Base-by-base conservation (phyloP, 2,888 invertebrate species). In the Hypercompe scribonia region DNA sequence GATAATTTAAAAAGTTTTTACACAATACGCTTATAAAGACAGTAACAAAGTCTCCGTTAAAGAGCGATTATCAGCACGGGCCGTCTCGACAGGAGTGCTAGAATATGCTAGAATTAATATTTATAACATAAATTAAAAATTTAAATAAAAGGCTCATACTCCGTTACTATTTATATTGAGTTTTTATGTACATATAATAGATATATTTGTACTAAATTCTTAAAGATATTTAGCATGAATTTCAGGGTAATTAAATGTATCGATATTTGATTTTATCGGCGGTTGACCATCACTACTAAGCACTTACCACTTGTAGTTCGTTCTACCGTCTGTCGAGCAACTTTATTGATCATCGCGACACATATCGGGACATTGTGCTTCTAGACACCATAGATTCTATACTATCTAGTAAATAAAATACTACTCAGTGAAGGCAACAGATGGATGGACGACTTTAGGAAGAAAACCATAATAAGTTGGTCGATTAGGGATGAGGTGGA, bases 341-440 rank as follows among this genome's bases (percentile, higher is more conserved):
- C 81, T 74, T 83, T 74, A 81, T 83, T 75, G 81, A 81, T 81
- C 83, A 73, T 33, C 71, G 67, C 50, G 70, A 73, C 54, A 66
- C 71, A 63, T 65, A 50, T 64, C 64, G 67, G 34, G 50, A 65
- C 67, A 71, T 73, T 58, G 34, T 50, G 63, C 46, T 34, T 46
- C 70, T 39, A 34, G 33, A 33, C 13, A 7, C 34, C 13, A 8
- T 34, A 68, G n/a, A 36, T 68, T 58, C 15, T 13, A 34, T n/a
- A 2, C 24, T 24, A 33, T 50, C 34, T 68, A 34, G 67, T 50
- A 33, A 5, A 34, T 68, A n/a, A 24, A 28, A 42, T n/a, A 46
- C 13, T 15, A 34, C n/a, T 28, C 1, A 4, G 13, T 15, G 50
- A 54, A n/a, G 24, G 50, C 10, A n/a, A n/a, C 2, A 24, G 50